Evolutionary conservation across 2,888 invertebrate species (phyloP), one percentile per base, ranked within the genome.

Genomic region (Allophyes oxyacanthae): DNA sequence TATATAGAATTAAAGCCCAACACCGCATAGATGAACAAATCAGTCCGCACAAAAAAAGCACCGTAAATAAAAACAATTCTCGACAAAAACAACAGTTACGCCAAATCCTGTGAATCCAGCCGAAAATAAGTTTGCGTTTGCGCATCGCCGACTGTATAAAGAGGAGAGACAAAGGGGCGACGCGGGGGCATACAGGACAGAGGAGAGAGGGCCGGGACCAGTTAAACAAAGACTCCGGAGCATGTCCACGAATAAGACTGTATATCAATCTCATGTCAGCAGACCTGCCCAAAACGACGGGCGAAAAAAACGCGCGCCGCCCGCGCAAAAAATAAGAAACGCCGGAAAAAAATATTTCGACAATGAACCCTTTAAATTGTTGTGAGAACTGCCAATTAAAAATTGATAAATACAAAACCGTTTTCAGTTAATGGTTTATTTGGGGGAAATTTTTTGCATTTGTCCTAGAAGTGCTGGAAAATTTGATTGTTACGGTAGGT

Each of bases 381-480:
- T 92, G 90, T 89, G 90, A 87, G 88, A 93, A 89, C 88, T 93
- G 93, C 93, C 94, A 94, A 94, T 94, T 94, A 94, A 92, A 93
- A 90, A 91, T 90, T 93, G 90, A 93, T 92, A 92, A 89, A 91
- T 89, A 87, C 82, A 84, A 85, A 82, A 75, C 75, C 72, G 75
- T 83, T 78, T 83, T 78, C 48, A 40, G 64, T 50, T 37, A 61
- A 64, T 63, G 62, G 56, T 64, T 66, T 65, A 64, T 71, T 66
- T 54, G 40, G 28, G 40, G 28, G 33, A 53, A 64, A 55, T 56
- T 43, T 60, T 52, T 50, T 41, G 33, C 15, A 28, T 40, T 6
- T 40, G 25, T 15, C 43, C 64, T 36, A 28, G 8, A 6, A 28
- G 7, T 8, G 20, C 20, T 20, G 2, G 20, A 20, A 20, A 20